Evolutionary conservation across 2,888 invertebrate genomes (phyloP).

Genomic region (Omphaloscelis lunosa): DNA sequence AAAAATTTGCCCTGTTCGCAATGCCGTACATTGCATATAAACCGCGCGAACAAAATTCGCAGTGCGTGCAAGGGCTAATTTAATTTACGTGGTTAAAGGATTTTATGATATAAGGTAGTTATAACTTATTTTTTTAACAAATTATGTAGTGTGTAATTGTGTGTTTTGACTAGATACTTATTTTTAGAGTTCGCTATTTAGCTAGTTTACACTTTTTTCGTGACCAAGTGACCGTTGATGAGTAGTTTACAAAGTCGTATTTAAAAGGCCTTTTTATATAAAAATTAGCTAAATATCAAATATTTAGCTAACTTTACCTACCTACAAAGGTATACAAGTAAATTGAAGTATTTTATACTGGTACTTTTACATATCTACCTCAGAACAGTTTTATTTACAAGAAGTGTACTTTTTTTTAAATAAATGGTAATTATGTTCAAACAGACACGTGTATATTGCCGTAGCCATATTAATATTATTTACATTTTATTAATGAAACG

Average conservation of each 20-base stretch:
- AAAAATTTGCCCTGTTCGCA: too few relatives aligned
- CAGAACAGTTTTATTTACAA: conserved; percentile 23
- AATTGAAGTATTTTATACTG: neutral
- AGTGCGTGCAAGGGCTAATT: too few relatives aligned
- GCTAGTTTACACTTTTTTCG: neutral
- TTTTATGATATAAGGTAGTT: neutral
- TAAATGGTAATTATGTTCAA: neutral
- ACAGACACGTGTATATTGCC: neutral
- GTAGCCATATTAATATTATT: neutral
- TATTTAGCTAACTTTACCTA: too few relatives aligned
- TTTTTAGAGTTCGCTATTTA: neutral
- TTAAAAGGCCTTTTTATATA: neutral
- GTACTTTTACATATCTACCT: conserved; percentile 21
- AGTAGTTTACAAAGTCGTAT: neutral
- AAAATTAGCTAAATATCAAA: neutral
- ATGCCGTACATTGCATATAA: too few relatives aligned
- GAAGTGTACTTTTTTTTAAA: neutral
- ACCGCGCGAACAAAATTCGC: too few relatives aligned
- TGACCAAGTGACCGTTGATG: neutral
- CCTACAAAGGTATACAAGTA: conserved; percentile 1
- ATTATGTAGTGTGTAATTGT: neutral
- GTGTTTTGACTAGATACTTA: neutral
- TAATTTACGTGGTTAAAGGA: neutral
- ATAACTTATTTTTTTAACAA: neutral
- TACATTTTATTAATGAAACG: neutral